Percentiles rank a stretch among this genome's conserved stretches.
Conservation (phyloP, 2,797 vertebrate genomes). For the Onychomys arenicola region DNA sequence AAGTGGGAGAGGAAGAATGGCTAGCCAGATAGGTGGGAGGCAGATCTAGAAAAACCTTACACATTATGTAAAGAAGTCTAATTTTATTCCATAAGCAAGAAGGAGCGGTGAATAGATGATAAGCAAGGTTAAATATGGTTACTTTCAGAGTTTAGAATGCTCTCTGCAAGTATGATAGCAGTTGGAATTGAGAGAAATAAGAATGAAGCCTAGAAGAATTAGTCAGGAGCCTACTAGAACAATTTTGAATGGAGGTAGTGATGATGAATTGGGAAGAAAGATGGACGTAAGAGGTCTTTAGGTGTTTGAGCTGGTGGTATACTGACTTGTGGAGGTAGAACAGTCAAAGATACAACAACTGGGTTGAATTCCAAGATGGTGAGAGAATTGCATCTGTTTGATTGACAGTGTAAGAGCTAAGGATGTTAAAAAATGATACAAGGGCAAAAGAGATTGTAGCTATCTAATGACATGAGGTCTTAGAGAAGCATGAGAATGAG, state of each 20-base stretch:
- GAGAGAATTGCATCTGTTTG: not conserved
- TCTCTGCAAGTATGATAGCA: not conserved
- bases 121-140: not conserved
- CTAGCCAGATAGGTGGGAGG: conserved; percentile 24
- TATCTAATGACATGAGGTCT: not conserved
- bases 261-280: not conserved
- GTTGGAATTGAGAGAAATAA: not conserved
- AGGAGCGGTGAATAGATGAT: not conserved
- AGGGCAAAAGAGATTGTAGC: not conserved
- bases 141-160: not conserved
- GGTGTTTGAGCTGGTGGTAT: not conserved
- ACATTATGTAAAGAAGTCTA: conserved; percentile 6
- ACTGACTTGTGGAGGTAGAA: not conserved
- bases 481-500: not conserved
- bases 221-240: not conserved
- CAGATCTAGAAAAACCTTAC: not conserved
- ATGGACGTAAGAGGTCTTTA: not conserved
- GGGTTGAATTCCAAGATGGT: not conserved
- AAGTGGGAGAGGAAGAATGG: not conserved
- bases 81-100: conserved; percentile 22
- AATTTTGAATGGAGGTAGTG: not conserved
- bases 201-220: not conserved
- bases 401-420: not conserved
- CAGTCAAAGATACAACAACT: not conserved
- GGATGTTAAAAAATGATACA: not conserved